A percentile compares a stretch with the other conserved stretches of the same genome.
These are phyloP conservation scores for Zosterops borbonicus DNA, from an alignment of 2,113 vertebrate genomes.

Conservation along the genomic window DNA sequence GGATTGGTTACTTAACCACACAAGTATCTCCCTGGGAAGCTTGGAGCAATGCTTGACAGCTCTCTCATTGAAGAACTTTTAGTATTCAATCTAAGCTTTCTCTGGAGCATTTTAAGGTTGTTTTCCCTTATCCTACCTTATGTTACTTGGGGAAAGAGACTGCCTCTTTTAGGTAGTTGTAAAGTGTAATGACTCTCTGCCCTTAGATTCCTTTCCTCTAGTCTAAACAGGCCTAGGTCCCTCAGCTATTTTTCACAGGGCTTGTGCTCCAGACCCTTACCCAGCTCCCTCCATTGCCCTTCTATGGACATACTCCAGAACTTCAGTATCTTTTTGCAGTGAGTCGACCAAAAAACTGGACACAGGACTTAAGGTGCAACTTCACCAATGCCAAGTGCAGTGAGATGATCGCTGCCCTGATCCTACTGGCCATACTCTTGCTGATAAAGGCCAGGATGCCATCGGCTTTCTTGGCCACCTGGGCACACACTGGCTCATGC, in stretches of 20 bases:
- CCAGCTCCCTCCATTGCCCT: accelerated
- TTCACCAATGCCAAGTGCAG: too few species aligned
- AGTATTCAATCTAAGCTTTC: neutral
- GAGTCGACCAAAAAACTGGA: neutral
- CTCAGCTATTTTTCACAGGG: neutral
- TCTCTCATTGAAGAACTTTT: neutral
- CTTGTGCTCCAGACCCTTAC: neutral
- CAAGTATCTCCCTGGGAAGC: neutral
- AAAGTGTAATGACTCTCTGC: neutral
- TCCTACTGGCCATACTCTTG: neutral
- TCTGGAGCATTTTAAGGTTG: neutral
- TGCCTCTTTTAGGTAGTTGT: neutral
- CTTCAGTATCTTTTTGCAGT: neutral
- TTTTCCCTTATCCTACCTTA: neutral
- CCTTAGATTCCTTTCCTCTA: neutral
- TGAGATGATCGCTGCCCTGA: accelerated
- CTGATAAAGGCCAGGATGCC: neutral
- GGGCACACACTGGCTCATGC: neutral
- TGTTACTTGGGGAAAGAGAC: neutral
- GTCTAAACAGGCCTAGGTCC: accelerated
- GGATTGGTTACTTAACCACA: neutral
- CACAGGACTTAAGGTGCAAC: neutral
- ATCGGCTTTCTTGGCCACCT: neutral
- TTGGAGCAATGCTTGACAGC: neutral
- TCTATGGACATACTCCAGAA: neutral